Base-by-base conservation (phyloP, 2,113 vertebrate genomes). In the Lucifuga dentata region DNA sequence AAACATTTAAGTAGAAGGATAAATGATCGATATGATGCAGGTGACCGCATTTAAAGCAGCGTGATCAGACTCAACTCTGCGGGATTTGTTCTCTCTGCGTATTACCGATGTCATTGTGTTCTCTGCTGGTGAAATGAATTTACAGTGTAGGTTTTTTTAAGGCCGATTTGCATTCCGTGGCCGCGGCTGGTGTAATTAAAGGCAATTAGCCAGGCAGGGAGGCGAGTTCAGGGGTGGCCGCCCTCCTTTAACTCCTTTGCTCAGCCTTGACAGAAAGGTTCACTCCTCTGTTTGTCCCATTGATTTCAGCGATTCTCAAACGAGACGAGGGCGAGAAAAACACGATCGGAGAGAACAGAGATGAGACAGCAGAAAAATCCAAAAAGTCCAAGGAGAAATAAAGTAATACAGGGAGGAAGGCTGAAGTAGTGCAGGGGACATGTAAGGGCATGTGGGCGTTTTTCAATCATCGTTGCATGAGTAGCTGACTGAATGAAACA, bases 151-250 rank as follows among this genome's bases (percentile, higher is more conserved):
- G 33, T n/a, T n/a, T n/a, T n/a, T n/a, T 51, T 41, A 41, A 52
- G 51, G 56, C 64, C 69, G 55, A 83, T 89, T 86, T 84, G 70
- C 68, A 87, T 87, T 86, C 82, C 51, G 61, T 48, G 40, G 48
- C 44, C 72, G 72, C 72, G 49, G 44, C 46, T 38, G 11, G 61
- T 74, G 43, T 86, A 88, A 89, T 90, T 88, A 90, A 53, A 70
- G 83, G 73, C 80, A 83, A 87, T 90, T 88, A 86, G 78, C 43
- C 45, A 51, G 45, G 62, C 39, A 23, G 68, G 78, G 73, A 72
- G 81, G 80, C 73, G 74, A 81, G 85, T 86, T 86, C 88, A 86
- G 76, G 76, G 85, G 85, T 72, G 72, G 74, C 68, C 63, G 80
- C 64, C 87, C 84, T 83, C 77, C 57, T 75, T 85, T 82, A 78